Evolutionary conservation across 2,888 invertebrate genomes (phyloP), one percentile per base, ranked within the genome.

Genomic region (Mimachlamys varia): DNA sequence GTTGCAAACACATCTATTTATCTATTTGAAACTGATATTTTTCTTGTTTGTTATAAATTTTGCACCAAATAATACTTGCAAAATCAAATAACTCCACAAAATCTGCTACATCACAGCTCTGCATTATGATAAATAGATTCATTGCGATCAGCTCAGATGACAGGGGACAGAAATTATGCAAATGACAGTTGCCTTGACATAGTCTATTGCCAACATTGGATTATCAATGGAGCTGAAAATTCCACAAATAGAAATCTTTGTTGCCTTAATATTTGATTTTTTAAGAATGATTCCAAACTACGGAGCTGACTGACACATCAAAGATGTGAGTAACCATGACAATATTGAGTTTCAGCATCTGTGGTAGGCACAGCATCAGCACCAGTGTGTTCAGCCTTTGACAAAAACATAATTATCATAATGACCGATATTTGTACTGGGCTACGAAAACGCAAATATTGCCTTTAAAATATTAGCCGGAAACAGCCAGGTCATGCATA

Each of bases 371-470:
- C 58, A 58, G 58, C 58, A 58, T 58, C 58, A 19, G 58, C n/a
- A 58, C 58, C 58, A 58, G 22, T 58, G 58, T 58, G 19, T 58
- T 1, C 19, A 58, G 58, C 22, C 58, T 58, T 58, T 76, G 76
- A 76, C 76, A 76, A 76, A 76, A 76, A 76, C 76, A 76, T 76
- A 27, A 76, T 76, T 76, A 76, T 76, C 76, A 76, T 76, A 76
- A 76, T 76, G 33, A 76, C 76, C 27, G 76, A 76, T 76, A 76
- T 58, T 58, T 58, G 58, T 33, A 76, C 76, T 76, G 76, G 44
- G 76, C 33, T 76, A 33, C 33, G 76, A 33, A 58, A 58, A 58
- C 22, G 58, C 19, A 58, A 58, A 58, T 19, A 13, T 76, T 0
- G 76, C 1, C 33, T 76, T 76, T 76, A 76, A 58, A 33, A 27